A percentile compares a stretch with the other conserved stretches of the same genome.
Conservation (phyloP, 2,888 invertebrate species). For the Cantharis flavilabris region DNA sequence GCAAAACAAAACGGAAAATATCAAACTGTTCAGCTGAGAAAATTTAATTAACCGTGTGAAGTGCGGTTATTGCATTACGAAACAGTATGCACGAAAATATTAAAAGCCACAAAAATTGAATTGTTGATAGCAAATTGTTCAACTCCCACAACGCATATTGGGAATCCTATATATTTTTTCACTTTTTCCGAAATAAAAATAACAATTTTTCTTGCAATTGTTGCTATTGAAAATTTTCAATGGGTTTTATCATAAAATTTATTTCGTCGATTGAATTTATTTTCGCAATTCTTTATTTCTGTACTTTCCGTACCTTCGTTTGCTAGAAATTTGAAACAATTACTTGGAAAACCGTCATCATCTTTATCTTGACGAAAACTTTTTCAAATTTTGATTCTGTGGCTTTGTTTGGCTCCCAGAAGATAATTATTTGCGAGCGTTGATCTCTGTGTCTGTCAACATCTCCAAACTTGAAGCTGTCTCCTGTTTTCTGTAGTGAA, state of each 20-base stretch:
- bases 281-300: background rate
- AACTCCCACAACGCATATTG: background rate
- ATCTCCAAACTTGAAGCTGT: background rate
- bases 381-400: background rate
- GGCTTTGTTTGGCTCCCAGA: background rate
- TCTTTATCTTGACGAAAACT: background rate
- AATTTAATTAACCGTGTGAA: background rate
- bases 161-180: background rate
- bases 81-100: background rate
- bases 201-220: background rate
- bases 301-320: background rate
- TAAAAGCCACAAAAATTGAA: background rate
- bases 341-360: background rate
- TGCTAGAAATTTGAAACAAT: background rate
- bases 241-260: background rate
- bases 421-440: background rate
- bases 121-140: background rate
- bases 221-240: background rate
- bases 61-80: background rate
- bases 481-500: background rate
- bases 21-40: background rate
- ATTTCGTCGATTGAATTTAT: background rate
- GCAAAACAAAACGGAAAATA: background rate
- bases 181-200: background rate
- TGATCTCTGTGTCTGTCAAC: background rate